phyloP scores from a whole-genome alignment of 2,797 vertebrate genomes.

The Setipinna tenuifilis region DNA sequence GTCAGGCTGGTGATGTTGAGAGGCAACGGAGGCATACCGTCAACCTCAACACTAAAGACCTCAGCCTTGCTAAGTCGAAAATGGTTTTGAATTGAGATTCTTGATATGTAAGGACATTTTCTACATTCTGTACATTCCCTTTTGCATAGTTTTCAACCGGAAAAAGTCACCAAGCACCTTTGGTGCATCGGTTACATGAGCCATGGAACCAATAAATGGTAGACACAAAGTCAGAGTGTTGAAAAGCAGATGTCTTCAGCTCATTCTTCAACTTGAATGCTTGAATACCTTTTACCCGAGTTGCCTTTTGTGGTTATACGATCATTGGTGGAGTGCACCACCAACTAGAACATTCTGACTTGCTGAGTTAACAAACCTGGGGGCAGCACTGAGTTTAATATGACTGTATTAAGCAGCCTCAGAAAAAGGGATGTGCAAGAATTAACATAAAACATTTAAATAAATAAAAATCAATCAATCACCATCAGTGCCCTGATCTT shows the following conservation, averaged over 20 bases:
- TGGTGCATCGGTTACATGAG: not conserved
- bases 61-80: not conserved
- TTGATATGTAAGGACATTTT: not conserved
- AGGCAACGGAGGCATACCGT: not conserved
- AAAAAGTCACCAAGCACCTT: not conserved
- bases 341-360: not conserved
- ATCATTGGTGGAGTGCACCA: not conserved
- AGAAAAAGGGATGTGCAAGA: not conserved
- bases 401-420: not conserved
- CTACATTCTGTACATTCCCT: not conserved
- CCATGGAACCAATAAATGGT: not conserved
- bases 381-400: not conserved
- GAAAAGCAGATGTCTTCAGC: not conserved
- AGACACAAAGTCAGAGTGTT: not conserved
- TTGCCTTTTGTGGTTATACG: not conserved
- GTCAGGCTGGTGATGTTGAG: not conserved
- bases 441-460: not conserved
- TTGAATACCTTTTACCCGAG: not conserved
- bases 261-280: not conserved
- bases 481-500: slow-evolving; percentile 87
- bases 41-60: not conserved
- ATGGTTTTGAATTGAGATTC: not conserved
- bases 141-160: not conserved
- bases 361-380: not conserved
- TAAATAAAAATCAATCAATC: slow-evolving; percentile 36